Conservation (phyloP, 2,888 invertebrate species). For the Temnothorax unifasciatus region DNA sequence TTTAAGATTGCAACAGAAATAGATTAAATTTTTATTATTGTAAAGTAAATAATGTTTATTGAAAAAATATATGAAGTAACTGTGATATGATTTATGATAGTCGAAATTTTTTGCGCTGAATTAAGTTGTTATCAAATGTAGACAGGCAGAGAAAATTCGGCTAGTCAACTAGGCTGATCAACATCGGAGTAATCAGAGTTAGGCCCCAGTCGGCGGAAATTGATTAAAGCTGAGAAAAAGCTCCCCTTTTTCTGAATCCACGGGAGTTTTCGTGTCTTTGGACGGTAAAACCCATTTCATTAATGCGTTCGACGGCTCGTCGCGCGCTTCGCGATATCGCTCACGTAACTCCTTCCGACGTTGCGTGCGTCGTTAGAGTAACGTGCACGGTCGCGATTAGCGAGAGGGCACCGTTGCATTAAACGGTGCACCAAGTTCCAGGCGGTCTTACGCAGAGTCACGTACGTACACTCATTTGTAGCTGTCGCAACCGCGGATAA, state of each 20-base stretch:
- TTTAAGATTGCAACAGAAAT: not conserved
- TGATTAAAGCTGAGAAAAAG: constrained; percentile 30
- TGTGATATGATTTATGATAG: not conserved
- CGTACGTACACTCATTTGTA: constrained; percentile 47
- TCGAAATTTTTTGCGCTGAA: not conserved
- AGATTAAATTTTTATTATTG: not conserved
- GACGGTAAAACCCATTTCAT: constrained; percentile 41
- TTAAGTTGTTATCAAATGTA: constrained; percentile 24
- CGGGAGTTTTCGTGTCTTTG: constrained; percentile 31
- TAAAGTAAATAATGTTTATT: not conserved
- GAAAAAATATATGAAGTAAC: not conserved
- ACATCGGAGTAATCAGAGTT: not conserved
- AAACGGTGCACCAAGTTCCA: constrained; percentile 51
- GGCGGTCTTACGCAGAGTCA: constrained; percentile 35
- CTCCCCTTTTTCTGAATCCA: not conserved
- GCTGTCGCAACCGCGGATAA: constrained; percentile 45
- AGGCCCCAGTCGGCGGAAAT: not conserved
- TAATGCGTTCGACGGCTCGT: constrained; percentile 50
- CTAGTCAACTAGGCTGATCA: not conserved
- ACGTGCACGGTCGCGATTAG: constrained; percentile 54
- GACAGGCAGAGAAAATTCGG: not conserved
- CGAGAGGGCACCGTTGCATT: constrained; percentile 49
- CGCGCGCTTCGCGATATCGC: constrained; percentile 48
- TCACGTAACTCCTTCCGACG: constrained; percentile 53
- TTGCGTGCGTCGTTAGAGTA: constrained; percentile 44